A percentile compares a stretch with the other conserved stretches of the same genome.
Conservation (phyloP, 2,113 vertebrate genomes). For the Progne subis region DNA sequence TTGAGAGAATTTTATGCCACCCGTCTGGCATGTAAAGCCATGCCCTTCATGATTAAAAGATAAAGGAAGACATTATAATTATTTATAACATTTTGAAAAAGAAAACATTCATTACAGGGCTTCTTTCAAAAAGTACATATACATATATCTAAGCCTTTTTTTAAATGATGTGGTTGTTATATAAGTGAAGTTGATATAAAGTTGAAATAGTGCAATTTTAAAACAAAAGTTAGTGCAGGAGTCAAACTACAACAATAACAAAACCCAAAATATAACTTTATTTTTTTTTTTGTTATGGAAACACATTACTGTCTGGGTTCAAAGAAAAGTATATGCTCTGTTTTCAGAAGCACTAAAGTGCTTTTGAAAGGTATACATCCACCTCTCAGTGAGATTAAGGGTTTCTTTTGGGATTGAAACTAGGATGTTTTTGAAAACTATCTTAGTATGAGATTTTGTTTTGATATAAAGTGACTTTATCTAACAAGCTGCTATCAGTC, state of each 20-base stretch:
- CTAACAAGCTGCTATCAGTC: neutral
- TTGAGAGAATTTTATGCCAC: neutral
- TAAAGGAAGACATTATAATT: neutral
- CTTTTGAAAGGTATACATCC: neutral
- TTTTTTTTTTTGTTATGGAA: neutral
- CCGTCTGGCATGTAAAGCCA: neutral
- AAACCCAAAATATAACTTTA: neutral
- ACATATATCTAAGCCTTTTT: slow-evolving; percentile 12
- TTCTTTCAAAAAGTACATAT: slow-evolving; percentile 43
- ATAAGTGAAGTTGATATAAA: slow-evolving; percentile 45
- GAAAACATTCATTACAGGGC: slow-evolving; percentile 4
- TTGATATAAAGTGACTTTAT: neutral
- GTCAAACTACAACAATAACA: slow-evolving; percentile 12
- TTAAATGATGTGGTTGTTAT: neutral
- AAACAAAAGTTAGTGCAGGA: slow-evolving; percentile 66
- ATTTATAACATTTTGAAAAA: slow-evolving; percentile 11
- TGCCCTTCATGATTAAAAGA: neutral
- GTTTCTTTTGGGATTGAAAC: neutral
- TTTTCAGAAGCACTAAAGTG: neutral
- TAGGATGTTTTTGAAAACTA: neutral
- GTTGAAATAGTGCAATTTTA: slow-evolving; percentile 68
- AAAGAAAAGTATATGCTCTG: neutral
- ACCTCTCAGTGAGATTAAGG: neutral
- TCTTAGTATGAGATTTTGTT: neutral
- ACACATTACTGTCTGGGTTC: neutral